These are phyloP conservation scores for Xenopus tropicalis DNA, from an alignment of 2,113 vertebrate genomes.

Conservation along the genomic window DNA sequence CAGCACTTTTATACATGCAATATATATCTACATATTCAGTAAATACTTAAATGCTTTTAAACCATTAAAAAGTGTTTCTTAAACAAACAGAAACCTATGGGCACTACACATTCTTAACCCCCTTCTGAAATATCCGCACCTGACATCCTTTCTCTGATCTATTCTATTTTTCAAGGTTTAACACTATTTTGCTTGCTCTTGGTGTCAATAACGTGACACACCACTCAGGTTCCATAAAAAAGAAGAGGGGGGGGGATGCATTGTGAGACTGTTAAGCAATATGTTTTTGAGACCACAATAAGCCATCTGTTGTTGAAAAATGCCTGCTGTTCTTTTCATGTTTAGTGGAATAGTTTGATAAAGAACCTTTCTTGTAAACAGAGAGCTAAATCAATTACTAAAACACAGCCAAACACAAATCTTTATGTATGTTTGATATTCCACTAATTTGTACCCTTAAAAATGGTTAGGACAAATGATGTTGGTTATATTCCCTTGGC, in stretches of 20 bases:
- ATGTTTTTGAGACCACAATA: constrained; percentile 55
- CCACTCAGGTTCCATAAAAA: constrained; percentile 51
- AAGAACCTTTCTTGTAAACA: constrained; percentile 71
- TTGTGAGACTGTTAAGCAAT: constrained; percentile 55
- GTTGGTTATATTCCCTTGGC: constrained; percentile 68
- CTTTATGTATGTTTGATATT: constrained; percentile 66
- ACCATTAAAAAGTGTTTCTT: no score
- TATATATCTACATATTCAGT: no score
- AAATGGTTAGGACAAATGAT: constrained; percentile 74
- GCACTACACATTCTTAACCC: no score
- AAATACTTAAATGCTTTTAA: no score
- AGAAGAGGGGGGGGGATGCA: constrained; percentile 51
- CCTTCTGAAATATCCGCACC: no score
- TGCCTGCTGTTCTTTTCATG: constrained; percentile 74
- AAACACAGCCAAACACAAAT: constrained; percentile 61
- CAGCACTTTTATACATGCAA: no score
- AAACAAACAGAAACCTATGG: no score
- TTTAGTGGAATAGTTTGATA: constrained; percentile 72
- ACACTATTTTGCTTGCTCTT: constrained; percentile 12
- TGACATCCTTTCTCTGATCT: neutral
- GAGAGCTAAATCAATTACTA: constrained; percentile 52
- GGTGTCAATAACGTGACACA: constrained; percentile 29
- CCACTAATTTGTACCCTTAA: constrained; percentile 71
- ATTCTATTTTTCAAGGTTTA: constrained; percentile 12
- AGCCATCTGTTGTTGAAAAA: constrained; percentile 76